These are phyloP conservation scores for Zootermopsis nevadensis DNA, from an alignment of 2,888 invertebrate genomes.

Conservation along the genomic window DNA sequence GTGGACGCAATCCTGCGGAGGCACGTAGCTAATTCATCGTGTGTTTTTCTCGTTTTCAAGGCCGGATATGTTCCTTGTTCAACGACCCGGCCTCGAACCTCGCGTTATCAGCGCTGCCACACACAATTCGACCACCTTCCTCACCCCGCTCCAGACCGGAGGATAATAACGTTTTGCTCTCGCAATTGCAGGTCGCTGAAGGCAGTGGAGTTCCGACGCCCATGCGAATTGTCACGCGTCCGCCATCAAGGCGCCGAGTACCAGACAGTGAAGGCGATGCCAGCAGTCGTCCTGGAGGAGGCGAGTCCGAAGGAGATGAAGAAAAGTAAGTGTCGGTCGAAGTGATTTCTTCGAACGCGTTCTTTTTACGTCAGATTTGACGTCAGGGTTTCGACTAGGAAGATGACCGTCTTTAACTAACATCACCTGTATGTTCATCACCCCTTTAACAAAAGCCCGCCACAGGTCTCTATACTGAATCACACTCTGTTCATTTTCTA, in stretches of 20 bases:
- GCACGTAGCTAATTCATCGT: too few relatives aligned
- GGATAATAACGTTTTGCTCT: background rate
- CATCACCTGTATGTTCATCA: too few relatives aligned
- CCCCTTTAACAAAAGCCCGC: too few relatives aligned
- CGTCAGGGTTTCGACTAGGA: too few relatives aligned
- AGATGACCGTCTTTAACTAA: too few relatives aligned
- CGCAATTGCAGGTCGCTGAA: conserved; percentile 1
- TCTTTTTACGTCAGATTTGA: too few relatives aligned
- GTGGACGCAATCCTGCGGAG: too few relatives aligned
- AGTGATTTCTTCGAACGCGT: too few relatives aligned
- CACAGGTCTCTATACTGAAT: too few relatives aligned
- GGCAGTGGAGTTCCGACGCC: background rate
- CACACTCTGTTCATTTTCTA: too few relatives aligned
- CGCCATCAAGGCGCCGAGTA: conserved; percentile 68
- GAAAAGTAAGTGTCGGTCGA: conserved; percentile 55
- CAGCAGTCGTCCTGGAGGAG: conserved; percentile 80
- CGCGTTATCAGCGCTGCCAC: background rate
- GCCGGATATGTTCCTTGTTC: background rate
- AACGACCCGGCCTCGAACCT: background rate
- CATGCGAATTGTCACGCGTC: conserved; percentile 14
- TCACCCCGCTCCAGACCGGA: background rate
- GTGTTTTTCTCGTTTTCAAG: background rate
- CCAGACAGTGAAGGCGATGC: conserved; percentile 80
- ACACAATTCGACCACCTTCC: background rate
- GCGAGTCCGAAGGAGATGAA: conserved; percentile 61